Evolutionary conservation across 2,797 vertebrate species (phyloP), one percentile per base, ranked within the genome.

Genomic region (Lithobates pipiens): DNA sequence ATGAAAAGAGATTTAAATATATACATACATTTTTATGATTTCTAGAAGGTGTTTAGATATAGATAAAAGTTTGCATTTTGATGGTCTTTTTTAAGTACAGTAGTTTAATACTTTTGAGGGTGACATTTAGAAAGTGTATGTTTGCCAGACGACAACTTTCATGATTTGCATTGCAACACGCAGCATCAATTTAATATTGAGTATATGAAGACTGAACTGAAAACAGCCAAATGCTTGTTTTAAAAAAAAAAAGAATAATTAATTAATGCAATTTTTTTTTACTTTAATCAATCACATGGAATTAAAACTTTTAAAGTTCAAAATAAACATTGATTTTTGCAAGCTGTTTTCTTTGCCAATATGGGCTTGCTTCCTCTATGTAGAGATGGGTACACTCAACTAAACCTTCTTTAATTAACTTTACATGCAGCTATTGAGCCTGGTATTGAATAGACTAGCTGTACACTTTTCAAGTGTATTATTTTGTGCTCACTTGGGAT

Each of bases 81-180:
- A 71, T 54, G 68, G 3, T 71, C 46, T 71, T 71, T 57, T 36
- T 34, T 1, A 42, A 70, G 65, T 69, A 69, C 44, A n/a, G 6
- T 21, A 23, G 21, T 71, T 71, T 77, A 84, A 65, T 78, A 78
- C n/a, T 29, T 77, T 84, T 77, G 36, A 32, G 8, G 63, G 68
- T 84, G 76, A 78, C 54, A 71, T 76, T 83, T 63, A n/a, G 23
- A 42, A 39, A 77, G 16, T n/a, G 34, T 63, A 65, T 78, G 77
- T 39, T 68, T 79, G 25, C 27, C 61, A 69, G 65, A 50, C 50
- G 29, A 79, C 5, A 32, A 44, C 39, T 69, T 79, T 69, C 32
- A 79, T 32, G 27, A 21, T 79, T 79, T 42, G 11, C 39, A 50
- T 79, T 79, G 65, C 39, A 68, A 27, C 29, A 29, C 4, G n/a